Conservation (phyloP, 2,797 vertebrate genomes). For the Pelochelys cantorii region DNA sequence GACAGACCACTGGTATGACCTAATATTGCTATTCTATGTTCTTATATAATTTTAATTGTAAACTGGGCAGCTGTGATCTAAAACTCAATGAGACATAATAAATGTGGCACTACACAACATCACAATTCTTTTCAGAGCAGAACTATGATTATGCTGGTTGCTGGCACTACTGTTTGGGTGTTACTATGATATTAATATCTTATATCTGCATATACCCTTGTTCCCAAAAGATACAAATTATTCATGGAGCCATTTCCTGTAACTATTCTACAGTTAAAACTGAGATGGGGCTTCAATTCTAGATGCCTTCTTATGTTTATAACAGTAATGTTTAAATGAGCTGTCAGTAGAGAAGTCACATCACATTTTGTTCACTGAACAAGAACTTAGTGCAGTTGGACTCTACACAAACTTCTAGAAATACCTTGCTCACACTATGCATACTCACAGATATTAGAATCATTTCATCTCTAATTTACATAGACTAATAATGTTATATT, state of each 20-base stretch:
- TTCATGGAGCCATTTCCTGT: background rate
- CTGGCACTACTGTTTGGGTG: background rate
- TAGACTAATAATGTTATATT: too few relatives aligned
- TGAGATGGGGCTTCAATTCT: background rate
- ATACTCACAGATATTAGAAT: too few relatives aligned
- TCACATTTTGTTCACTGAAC: constrained; percentile 61
- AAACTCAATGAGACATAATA: background rate
- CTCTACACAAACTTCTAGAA: background rate
- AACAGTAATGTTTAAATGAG: constrained; percentile 3
- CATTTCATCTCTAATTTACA: too few relatives aligned
- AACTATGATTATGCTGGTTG: background rate
- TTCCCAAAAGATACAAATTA: background rate
- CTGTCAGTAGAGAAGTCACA: constrained; percentile 34
- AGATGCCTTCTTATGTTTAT: constrained; percentile 40
- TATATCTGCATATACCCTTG: background rate
- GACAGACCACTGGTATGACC: too few relatives aligned
- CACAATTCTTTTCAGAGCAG: background rate
- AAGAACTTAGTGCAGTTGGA: constrained; percentile 53
- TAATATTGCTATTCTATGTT: too few relatives aligned
- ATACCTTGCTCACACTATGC: too few relatives aligned
- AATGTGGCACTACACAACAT: rapidly evolving
- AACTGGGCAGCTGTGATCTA: background rate
- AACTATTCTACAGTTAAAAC: background rate
- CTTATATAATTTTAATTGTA: rapidly evolving
- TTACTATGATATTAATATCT: background rate